Percentiles rank a stretch among this genome's conserved stretches.
Conservation (phyloP, 2,113 vertebrate genomes). For the Nibea coibor region DNA sequence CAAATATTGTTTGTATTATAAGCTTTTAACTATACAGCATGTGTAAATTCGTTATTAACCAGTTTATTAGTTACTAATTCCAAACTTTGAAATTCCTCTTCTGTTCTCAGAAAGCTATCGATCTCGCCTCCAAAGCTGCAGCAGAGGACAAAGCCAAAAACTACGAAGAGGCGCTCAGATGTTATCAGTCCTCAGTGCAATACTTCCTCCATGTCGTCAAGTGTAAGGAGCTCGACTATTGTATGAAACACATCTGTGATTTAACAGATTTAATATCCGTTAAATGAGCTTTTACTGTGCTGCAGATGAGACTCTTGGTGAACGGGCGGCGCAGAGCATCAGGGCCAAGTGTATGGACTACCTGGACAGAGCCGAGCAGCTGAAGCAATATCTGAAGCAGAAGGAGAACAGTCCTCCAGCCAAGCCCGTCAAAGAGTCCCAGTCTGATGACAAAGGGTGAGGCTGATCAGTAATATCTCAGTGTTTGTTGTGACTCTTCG, state of each 20-base stretch:
- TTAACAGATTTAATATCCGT: neutral
- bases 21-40: neutral
- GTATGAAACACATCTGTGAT: neutral
- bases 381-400: constrained; percentile 93
- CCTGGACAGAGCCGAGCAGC: constrained; percentile 94
- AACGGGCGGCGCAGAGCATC: constrained; percentile 93
- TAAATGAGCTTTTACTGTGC: neutral
- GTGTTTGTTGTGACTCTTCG: neutral
- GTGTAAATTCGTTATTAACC: too few species aligned
- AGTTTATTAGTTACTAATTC: neutral
- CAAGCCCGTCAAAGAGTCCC: constrained; percentile 90
- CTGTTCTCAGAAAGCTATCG: constrained; percentile 92
- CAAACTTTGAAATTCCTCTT: constrained; percentile 5
- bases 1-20: neutral
- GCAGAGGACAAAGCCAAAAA: constrained; percentile 96
- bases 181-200: constrained; percentile 92
- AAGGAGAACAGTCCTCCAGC: constrained; percentile 79
- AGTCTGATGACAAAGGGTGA: constrained; percentile 89
- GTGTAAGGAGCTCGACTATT: constrained; percentile 84
- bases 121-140: constrained; percentile 93
- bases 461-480: neutral
- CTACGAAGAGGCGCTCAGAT: constrained; percentile 92
- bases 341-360: constrained; percentile 93
- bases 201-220: constrained; percentile 96
- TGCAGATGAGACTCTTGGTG: constrained; percentile 91